Conservation (phyloP, 2,113 vertebrate species). For the Neomonachus schauinslandi region DNA sequence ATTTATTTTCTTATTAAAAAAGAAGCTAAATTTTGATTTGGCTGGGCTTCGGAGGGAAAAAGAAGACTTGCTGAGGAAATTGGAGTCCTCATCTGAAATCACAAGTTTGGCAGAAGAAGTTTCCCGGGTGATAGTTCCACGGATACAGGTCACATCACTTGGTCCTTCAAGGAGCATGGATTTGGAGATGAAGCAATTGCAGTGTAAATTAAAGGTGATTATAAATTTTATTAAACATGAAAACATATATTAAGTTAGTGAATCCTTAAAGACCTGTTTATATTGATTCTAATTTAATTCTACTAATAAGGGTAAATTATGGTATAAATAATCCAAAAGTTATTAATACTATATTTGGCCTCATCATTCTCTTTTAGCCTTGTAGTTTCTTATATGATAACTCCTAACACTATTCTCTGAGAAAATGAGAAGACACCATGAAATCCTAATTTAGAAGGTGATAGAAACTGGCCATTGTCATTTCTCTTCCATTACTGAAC, state of each 20-base stretch:
- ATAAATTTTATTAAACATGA: slow-evolving; percentile 52
- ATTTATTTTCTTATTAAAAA: slow-evolving; percentile 70
- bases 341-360: background rate
- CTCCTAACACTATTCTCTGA: background rate
- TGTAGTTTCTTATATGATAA: background rate
- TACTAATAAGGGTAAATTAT: slow-evolving; percentile 26
- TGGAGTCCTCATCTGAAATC: slow-evolving; percentile 86
- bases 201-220: slow-evolving; percentile 94
- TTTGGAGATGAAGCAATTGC: slow-evolving; percentile 93
- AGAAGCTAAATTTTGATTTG: slow-evolving; percentile 93
- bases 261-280: slow-evolving; percentile 7
- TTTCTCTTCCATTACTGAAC: background rate
- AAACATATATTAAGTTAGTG: background rate
- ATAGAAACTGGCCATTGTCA: background rate
- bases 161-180: slow-evolving; percentile 87
- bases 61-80: slow-evolving; percentile 90
- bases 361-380: slow-evolving; percentile 16
- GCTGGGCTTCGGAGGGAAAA: slow-evolving; percentile 91
- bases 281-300: slow-evolving; percentile 4
- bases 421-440: background rate
- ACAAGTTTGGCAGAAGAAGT: slow-evolving; percentile 77
- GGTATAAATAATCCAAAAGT: background rate
- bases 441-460: background rate
- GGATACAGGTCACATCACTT: slow-evolving; percentile 78
- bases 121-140: slow-evolving; percentile 76